Evolutionary conservation across 2,888 invertebrate species (phyloP).

Genomic region (Troides oblongomaculatus): DNA sequence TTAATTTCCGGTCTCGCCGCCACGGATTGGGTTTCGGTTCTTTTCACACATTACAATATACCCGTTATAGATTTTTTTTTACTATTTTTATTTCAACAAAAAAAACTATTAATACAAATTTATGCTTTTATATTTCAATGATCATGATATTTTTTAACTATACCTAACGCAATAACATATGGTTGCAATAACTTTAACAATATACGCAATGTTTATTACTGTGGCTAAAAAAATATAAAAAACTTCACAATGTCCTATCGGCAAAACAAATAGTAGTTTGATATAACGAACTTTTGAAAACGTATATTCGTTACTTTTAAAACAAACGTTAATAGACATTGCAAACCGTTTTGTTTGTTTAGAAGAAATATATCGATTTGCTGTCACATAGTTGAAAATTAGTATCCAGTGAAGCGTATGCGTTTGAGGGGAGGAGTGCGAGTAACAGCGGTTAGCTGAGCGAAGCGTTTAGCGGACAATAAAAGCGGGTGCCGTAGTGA

Average conservation of each 20-base stretch:
- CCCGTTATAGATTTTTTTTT: constrained; percentile 25
- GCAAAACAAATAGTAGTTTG: constrained; percentile 9
- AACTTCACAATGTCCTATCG: constrained; percentile 5
- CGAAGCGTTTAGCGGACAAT: constrained; percentile 25
- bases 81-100: too few species aligned
- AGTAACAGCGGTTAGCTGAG: constrained; percentile 23
- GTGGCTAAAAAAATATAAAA: background rate
- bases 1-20: constrained; percentile 67
- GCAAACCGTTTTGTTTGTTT: constrained; percentile 24
- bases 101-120: too few species aligned
- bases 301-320: constrained; percentile 26
- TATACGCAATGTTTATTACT: background rate
- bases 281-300: constrained; percentile 21
- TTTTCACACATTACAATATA: constrained; percentile 51
- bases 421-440: constrained; percentile 22
- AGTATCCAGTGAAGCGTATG: constrained; percentile 22
- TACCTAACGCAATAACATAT: too few species aligned
- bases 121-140: too few species aligned
- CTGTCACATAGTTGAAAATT: constrained; percentile 20
- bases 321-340: constrained; percentile 21
- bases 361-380: constrained; percentile 23
- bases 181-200: background rate
- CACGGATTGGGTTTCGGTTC: constrained; percentile 58
- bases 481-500: constrained; percentile 23
- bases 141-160: too few species aligned